phyloP scores from a whole-genome alignment of 2,888 invertebrate species.

The Drosophila mimetica region DNA sequence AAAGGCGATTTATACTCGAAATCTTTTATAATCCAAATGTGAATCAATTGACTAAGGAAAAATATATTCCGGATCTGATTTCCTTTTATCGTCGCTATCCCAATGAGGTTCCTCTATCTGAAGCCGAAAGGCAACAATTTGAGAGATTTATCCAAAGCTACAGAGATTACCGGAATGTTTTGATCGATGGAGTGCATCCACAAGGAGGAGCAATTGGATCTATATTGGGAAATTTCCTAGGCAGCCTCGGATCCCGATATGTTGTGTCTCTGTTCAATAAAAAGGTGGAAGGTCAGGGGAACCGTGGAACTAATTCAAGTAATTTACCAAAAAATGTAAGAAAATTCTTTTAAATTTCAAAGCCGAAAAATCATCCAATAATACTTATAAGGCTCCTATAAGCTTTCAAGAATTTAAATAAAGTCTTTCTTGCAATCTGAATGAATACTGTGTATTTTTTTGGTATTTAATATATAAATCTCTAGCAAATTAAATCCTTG shows the following conservation, averaged over 20 bases:
- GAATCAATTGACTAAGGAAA: not conserved
- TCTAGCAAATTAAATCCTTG: no score
- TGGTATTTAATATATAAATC: no score
- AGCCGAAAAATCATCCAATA: not conserved
- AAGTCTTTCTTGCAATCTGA: no score
- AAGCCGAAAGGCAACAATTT: conserved; percentile 2
- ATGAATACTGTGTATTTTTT: no score
- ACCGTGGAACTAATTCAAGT: not conserved
- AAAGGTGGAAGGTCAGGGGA: not conserved
- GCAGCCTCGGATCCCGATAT: not conserved
- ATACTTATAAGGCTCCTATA: no score
- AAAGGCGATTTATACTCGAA: not conserved
- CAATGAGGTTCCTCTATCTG: conserved; percentile 2
- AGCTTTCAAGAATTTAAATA: no score
- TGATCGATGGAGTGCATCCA: conserved; percentile 9
- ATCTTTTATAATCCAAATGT: conserved; percentile 6
- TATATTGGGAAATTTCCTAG: not conserved
- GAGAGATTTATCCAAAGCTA: conserved; percentile 8
- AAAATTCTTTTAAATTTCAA: not conserved
- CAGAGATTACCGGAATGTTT: no score
- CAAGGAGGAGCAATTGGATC: conserved; percentile 5
- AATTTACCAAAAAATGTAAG: not conserved
- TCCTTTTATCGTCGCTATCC: conserved; percentile 18
- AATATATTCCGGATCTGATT: conserved; percentile 4
- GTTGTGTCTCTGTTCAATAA: not conserved